Evolutionary conservation across 2,113 vertebrate species (phyloP), one percentile per base, ranked within the genome.

Genomic region (Anoura caudifer): DNA sequence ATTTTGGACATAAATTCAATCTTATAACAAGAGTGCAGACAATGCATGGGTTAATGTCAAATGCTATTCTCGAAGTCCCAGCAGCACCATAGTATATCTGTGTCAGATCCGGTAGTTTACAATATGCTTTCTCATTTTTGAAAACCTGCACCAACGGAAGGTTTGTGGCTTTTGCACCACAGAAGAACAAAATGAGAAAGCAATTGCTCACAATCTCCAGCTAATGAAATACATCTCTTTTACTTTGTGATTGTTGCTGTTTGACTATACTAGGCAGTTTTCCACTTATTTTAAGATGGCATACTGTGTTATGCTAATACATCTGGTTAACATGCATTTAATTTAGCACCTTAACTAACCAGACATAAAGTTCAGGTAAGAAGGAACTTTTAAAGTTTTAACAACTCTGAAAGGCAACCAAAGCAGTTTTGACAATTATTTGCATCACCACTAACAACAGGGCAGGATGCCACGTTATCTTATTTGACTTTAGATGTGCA

Each of bases 1-100:
- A 87, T 73, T 96, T 77, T 95, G 63, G 56, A 87, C 95, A 87
- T 79, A 72, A 73, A 70, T 41, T 65, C 22, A 96, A 54, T n/a
- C 26, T 88, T 59, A 80, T 41, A 75, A 81, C 10, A 79, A 88
- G n/a, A 96, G 31, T 26, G 7, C 5, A 92, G 84, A 24, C 36
- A 85, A 59, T 47, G 16, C 41, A 45, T 31, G 67, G 20, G 1
- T 36, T 50, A 41, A 56, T 75, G 16, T 31, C 43, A 85, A 83
- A 87, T n/a, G 4, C 15, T 75, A 83, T 92, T 84, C 70, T 79
- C 69, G 33, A 82, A 72, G 41, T 41, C 31, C 14, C 1, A 28
- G 65, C 13, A 61, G 56, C 7, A 52, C 26, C 5, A 22, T 14
- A 8, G 7, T 61, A 1, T 69, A 20, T 41, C 47, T 45, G 7